Conservation (phyloP, 2,113 vertebrate genomes). For the Apaloderma vittatum region DNA sequence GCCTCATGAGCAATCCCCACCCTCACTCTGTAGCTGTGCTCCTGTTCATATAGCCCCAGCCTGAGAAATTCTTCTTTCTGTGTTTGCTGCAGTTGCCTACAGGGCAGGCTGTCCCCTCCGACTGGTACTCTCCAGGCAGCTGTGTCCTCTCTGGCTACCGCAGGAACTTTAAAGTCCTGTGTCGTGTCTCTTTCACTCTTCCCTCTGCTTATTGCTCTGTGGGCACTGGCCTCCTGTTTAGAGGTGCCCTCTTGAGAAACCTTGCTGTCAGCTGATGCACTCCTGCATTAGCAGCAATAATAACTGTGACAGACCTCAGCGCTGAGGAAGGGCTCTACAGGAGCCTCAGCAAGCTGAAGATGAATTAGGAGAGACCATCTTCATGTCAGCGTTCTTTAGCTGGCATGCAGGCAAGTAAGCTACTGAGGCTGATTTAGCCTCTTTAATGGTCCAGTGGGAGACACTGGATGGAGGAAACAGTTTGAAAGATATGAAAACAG, state of each 20-base stretch:
- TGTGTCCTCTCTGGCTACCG: not conserved
- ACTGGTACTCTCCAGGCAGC: not conserved
- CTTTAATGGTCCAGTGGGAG: conserved; percentile 27
- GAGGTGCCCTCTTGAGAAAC: not conserved
- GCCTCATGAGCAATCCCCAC: not conserved
- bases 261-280: not conserved
- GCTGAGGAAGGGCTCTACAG: not conserved
- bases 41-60: not conserved
- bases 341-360: not conserved
- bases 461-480: not conserved
- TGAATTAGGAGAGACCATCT: not conserved
- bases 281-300: not conserved
- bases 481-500: conserved; percentile 31
- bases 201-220: not conserved
- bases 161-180: not conserved
- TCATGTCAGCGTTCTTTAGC: not conserved
- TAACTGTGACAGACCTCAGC: not conserved
- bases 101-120: not conserved
- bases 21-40: not conserved
- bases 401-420: not conserved
- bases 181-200: not conserved
- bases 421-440: conserved; percentile 24
- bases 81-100: not conserved
- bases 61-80: not conserved
- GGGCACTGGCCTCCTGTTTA: not conserved